Evolutionary conservation across 2,797 vertebrate species (phyloP).

Genomic region (Lithobates sylvaticus): DNA sequence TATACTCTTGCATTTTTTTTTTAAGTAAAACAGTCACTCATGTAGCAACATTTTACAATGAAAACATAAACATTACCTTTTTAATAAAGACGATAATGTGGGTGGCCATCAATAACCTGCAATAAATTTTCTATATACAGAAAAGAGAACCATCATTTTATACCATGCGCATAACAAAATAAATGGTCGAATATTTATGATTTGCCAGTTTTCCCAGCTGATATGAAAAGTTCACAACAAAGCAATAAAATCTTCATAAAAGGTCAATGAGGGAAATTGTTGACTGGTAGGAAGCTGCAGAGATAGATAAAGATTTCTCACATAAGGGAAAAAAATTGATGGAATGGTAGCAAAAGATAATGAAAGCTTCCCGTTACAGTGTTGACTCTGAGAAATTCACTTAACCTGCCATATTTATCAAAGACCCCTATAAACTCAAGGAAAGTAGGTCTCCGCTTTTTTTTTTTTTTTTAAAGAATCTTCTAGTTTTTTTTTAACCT

Average conservation of each 20-base stretch:
- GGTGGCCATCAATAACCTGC: background rate
- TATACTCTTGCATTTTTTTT: no score
- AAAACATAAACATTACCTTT: no score
- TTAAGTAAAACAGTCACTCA: no score
- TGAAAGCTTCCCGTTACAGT: constrained; percentile 41
- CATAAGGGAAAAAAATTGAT: constrained; percentile 26
- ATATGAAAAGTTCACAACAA: constrained; percentile 31
- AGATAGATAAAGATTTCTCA: constrained; percentile 33
- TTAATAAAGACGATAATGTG: no score
- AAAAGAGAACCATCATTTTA: background rate
- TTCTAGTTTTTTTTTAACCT: background rate
- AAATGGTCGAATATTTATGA: constrained; percentile 6
- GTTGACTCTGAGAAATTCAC: constrained; percentile 43
- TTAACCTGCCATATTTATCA: constrained; percentile 34
- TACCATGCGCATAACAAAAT: background rate
- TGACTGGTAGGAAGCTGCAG: constrained; percentile 12
- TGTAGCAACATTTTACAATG: no score
- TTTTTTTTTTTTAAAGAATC: background rate
- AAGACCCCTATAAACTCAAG: constrained; percentile 17
- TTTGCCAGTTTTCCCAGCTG: constrained; percentile 33
- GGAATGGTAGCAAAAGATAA: constrained; percentile 38
- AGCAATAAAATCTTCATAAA: constrained; percentile 36
- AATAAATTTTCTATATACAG: background rate
- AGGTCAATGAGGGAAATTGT: constrained; percentile 43
- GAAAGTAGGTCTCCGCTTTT: background rate